Evolutionary conservation across 2,797 vertebrate genomes (phyloP).

Genomic region (Caiman crocodilus): DNA sequence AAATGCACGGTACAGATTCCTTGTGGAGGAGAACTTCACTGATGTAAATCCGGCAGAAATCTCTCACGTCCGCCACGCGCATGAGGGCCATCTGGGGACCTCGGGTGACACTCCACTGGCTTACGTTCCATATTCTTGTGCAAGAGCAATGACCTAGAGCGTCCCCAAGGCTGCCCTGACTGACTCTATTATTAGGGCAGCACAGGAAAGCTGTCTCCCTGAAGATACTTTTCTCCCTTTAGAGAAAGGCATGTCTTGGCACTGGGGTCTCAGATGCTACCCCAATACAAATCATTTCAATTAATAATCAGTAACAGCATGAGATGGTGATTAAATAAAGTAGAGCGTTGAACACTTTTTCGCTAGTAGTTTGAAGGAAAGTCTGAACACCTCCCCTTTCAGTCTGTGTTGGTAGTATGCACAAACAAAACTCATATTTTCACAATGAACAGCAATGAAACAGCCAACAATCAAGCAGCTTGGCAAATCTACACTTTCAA

Average conservation of each 20-base stretch:
- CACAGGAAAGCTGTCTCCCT: not conserved
- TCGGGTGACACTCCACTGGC: not conserved
- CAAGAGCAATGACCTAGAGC: not conserved
- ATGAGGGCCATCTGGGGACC: not conserved
- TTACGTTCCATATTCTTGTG: not conserved
- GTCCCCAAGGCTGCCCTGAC: not conserved
- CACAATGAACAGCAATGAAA: rapidly evolving
- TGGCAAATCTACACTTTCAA: rapidly evolving
- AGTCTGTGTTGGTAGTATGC: rapidly evolving
- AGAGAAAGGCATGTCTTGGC: not conserved
- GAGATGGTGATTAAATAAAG: not conserved
- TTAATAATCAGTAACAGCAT: not conserved
- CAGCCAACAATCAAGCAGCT: rapidly evolving
- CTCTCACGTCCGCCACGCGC: not conserved
- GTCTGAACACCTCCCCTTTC: not conserved
- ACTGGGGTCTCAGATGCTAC: not conserved
- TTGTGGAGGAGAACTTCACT: not conserved
- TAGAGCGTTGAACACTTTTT: rapidly evolving
- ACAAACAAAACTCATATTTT: not conserved
- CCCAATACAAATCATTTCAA: not conserved
- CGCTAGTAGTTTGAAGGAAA: not conserved
- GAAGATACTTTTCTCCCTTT: not conserved
- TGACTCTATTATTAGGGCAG: not conserved
- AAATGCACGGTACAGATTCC: not conserved
- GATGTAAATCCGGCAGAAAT: not conserved